Evolutionary conservation across 1,140 invertebrate genomes (phyloP).

Genomic region (Ephestia elutella): DNA sequence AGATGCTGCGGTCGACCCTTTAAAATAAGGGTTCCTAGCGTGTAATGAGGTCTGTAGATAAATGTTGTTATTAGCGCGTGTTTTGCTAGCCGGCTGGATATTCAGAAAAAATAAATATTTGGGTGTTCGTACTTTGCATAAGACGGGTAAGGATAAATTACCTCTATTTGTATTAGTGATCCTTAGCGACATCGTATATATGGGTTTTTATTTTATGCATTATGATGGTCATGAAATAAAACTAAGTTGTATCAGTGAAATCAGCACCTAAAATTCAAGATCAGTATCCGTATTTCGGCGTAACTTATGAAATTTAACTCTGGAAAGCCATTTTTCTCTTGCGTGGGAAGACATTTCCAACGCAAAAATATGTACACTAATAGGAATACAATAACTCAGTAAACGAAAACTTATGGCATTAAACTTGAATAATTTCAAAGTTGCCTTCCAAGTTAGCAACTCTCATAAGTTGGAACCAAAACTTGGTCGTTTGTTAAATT

Average conservation of each 20-base stretch:
- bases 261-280: no score
- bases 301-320: no score
- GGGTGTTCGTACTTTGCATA: neutral
- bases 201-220: no score
- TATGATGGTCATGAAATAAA: no score
- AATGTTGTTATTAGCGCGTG: neutral
- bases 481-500: constrained; percentile 2
- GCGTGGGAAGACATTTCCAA: no score
- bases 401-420: neutral
- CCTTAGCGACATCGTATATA: no score
- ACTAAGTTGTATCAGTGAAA: no score
- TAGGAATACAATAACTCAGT: no score
- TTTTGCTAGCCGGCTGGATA: neutral
- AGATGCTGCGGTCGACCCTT: neutral
- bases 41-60: neutral
- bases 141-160: neutral
- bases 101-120: neutral
- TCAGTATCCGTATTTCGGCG: no score
- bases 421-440: neutral
- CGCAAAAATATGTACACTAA: no score
- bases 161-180: no score
- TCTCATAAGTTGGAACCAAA: neutral
- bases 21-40: neutral
- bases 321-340: no score
- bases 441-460: neutral